phyloP scores from a whole-genome alignment of 1,140 invertebrate genomes.

The Scylla paramamosain region DNA sequence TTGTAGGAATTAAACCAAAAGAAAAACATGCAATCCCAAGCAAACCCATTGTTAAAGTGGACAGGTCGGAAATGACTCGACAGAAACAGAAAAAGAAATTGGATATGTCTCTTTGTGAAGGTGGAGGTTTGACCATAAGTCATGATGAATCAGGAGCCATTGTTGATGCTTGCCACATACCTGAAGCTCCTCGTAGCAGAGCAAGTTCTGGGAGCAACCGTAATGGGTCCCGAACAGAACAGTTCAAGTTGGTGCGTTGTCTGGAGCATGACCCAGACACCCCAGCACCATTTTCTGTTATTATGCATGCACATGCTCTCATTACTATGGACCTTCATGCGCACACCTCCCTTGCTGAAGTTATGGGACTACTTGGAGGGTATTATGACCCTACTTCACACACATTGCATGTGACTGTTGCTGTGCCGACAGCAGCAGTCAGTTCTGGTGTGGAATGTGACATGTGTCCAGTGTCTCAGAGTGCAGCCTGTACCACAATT shows the following conservation, averaged over 20 bases:
- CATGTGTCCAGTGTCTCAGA: conserved; percentile 87
- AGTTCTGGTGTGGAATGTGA: conserved; percentile 87
- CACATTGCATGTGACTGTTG: conserved; percentile 81
- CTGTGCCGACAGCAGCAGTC: conserved; percentile 83
- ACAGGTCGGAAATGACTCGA: conserved; percentile 74
- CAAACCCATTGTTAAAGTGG: conserved; percentile 70
- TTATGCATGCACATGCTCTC: conserved; percentile 83
- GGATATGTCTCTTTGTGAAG: conserved; percentile 77
- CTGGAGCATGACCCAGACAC: conserved; percentile 82
- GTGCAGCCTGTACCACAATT: conserved; percentile 83
- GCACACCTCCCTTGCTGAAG: conserved; percentile 85
- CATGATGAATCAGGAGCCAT: conserved; percentile 84
- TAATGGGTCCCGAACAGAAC: conserved; percentile 77
- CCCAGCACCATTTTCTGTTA: conserved; percentile 84
- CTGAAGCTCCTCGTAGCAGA: conserved; percentile 78
- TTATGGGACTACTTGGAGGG: conserved; percentile 88
- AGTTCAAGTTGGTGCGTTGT: conserved; percentile 82
- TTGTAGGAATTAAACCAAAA: conserved; percentile 59
- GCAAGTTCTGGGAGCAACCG: conserved; percentile 48
- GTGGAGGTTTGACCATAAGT: conserved; percentile 85
- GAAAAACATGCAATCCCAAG: conserved; percentile 56
- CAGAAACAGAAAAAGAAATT: conserved; percentile 77
- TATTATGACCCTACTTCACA: conserved; percentile 79
- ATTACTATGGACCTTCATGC: conserved; percentile 86
- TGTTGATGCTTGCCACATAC: conserved; percentile 80